Base-by-base conservation (phyloP, 2,797 vertebrate genomes). In the Anas acuta region DNA sequence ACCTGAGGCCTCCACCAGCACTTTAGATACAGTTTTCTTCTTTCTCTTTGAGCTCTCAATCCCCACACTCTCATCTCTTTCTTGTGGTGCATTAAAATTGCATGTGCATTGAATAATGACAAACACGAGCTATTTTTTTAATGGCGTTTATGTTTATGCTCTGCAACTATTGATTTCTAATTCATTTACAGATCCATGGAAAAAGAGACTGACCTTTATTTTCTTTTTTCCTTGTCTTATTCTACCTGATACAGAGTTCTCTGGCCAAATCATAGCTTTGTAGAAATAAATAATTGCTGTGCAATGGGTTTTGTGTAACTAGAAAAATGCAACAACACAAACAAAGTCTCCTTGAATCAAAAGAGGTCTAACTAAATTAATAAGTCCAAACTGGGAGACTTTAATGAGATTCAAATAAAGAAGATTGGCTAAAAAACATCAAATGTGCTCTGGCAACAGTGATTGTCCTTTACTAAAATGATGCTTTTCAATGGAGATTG, bases 171-270 rank as follows among this genome's bases (percentile, higher is more conserved):
- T 66, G 19, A 10, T 39, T 8, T 32, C 13, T 66, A 77, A 75
- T 47, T 5, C 65, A 11, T 37, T 72, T 73, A 64, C 92, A 91
- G 32, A 81, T n/a, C 32, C 11, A 25, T 18, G 4, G 10, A 58
- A 49, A 72, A 76, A 76, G 8, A 62, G 65, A 47, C 3, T 25
- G 0, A 25, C 11, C 10, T 79, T 91, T 49, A 22, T 49, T 60
- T 80, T 91, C n/a, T 84, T 78, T 66, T 84, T 94, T 62, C 22
- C 45, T 75, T 35, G 15, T 69, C 26, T 11, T 45, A 71, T 56
- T 84, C 33, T 70, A 41, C 30, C 37, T 81, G 26, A 11, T 73
- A 2, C 65, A 81, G 33, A 58, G 6, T 43, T 81, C 39, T 94
- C n/a, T 57, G 33, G 20, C 10, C 32, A 90, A 90, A 74, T 66